Percentiles rank a stretch among this genome's conserved stretches.
Evolutionary conservation across 2,888 invertebrate species (phyloP).

Genomic region (Drosophila neutralis): DNA sequence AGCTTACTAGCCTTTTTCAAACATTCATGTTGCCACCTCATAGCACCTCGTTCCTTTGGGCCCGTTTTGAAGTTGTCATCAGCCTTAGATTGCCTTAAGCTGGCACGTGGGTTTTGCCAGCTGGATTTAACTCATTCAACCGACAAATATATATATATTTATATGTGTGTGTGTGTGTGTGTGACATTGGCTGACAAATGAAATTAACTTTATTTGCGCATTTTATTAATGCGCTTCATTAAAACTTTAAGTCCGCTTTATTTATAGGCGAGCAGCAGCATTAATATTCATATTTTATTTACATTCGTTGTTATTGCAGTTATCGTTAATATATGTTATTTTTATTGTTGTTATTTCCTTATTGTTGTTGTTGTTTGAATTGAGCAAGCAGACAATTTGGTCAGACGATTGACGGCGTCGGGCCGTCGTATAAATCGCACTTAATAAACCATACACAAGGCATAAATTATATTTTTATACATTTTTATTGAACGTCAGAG

Average conservation of each 20-base stretch:
- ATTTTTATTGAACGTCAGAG: slow-evolving; percentile 47
- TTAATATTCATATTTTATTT: slow-evolving; percentile 63
- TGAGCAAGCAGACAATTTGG: slow-evolving; percentile 49
- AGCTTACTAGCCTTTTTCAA: slow-evolving; percentile 37
- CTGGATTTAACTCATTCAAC: background rate
- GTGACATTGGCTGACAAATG: slow-evolving; percentile 55
- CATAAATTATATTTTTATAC: slow-evolving; percentile 72
- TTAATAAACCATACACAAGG: slow-evolving; percentile 75
- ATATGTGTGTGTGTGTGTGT: background rate
- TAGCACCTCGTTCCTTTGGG: slow-evolving; percentile 19
- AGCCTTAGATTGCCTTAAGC: slow-evolving; percentile 30
- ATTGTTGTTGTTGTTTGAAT: slow-evolving; percentile 36
- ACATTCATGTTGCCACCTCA: slow-evolving; percentile 27
- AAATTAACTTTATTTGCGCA: slow-evolving; percentile 75
- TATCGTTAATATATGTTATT: slow-evolving; percentile 3
- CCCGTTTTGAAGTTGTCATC: slow-evolving; percentile 34
- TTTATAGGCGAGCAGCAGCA: slow-evolving; percentile 57
- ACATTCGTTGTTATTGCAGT: slow-evolving; percentile 11
- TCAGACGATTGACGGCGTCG: slow-evolving; percentile 56
- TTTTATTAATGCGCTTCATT: slow-evolving; percentile 80
- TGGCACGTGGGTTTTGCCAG: slow-evolving; percentile 10
- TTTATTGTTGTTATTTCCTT: slow-evolving; percentile 8
- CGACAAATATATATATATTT: background rate
- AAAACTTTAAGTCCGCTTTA: slow-evolving; percentile 75
- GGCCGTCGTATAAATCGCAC: slow-evolving; percentile 75